Evolutionary conservation across 2,113 vertebrate genomes (phyloP), one percentile per base, ranked within the genome.

Genomic region (Rhinogobius similis): DNA sequence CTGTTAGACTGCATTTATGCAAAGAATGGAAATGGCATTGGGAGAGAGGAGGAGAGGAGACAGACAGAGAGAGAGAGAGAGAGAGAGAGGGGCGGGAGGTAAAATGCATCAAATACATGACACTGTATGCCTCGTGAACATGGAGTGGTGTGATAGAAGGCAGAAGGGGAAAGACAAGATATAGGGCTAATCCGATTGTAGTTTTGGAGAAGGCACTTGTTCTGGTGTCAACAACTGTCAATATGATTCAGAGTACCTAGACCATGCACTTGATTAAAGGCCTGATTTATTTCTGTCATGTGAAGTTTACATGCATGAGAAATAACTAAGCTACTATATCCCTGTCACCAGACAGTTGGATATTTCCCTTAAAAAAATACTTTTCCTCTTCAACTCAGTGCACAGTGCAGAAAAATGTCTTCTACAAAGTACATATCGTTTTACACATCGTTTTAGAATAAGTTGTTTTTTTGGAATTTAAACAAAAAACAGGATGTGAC

Each of bases 1-100:
- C 88, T 88, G 87, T 90, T 90, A 90, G 89, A 85, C 86, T 87
- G 83, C 85, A 88, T 90, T 87, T 90, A 92, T 92, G 89, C 89
- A 89, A 90, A 92, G 87, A 90, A 90, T 88, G 81, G 87, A 89
- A 91, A 88, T 86, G 84, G 85, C 84, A 83, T 68, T 72, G 76
- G 82, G 70, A 48, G 73, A 72, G 63, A 75, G 75, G 80, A 82
- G 77, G 77, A 55, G 52, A 26, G n/a, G 52, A 53, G 52, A 50
- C 20, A 50, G 52, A 55, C 9, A 26, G 52, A 26, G 23, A 20
- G 50, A 52, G 50, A 26, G 23, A 26, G 52, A 26, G 23, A 20
- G 50, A 52, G 50, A 26, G 23, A 3, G 52, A 53, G 52, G 52
- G 52, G 52, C 12, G 52, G 52, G 52, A 55, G 67, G 59, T 77